phyloP scores from a whole-genome alignment of 2,888 invertebrate species.

The Clostera curtula region DNA sequence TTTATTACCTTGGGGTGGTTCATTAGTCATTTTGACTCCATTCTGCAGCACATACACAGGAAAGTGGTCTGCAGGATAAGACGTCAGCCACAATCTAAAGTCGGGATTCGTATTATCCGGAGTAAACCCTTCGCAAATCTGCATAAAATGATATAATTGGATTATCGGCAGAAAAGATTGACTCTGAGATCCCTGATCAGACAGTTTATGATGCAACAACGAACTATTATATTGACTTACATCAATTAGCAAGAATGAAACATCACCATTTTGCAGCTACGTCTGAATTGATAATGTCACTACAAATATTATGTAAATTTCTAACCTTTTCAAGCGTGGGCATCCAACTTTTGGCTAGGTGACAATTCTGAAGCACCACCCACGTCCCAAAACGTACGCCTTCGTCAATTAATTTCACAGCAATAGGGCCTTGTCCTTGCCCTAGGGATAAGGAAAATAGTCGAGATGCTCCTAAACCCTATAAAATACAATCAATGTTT shows the following conservation, averaged over 20 bases:
- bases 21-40: constrained; percentile 97
- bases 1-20: constrained; percentile 91
- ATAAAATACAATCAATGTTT: constrained; percentile 4
- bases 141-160: constrained; percentile 10
- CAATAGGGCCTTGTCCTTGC: constrained; percentile 95
- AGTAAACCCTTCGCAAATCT: constrained; percentile 88
- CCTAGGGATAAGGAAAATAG: constrained; percentile 90
- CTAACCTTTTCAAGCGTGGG: constrained; percentile 90
- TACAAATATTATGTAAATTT: constrained; percentile 29
- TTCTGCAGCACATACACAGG: constrained; percentile 94
- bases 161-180: too few species aligned
- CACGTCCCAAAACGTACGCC: constrained; percentile 90
- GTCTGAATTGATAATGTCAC: background rate
- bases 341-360: constrained; percentile 97
- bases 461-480: constrained; percentile 85
- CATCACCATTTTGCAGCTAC: background rate
- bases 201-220: too few species aligned
- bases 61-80: constrained; percentile 93
- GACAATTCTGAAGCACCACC: constrained; percentile 97
- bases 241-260: too few species aligned
- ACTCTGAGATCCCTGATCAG: too few species aligned
- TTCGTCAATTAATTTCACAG: constrained; percentile 88
- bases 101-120: constrained; percentile 91
- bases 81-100: constrained; percentile 95
- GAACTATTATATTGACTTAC: too few species aligned